phyloP scores from a whole-genome alignment of 2,888 invertebrate species.

The Pheosia tremula region DNA sequence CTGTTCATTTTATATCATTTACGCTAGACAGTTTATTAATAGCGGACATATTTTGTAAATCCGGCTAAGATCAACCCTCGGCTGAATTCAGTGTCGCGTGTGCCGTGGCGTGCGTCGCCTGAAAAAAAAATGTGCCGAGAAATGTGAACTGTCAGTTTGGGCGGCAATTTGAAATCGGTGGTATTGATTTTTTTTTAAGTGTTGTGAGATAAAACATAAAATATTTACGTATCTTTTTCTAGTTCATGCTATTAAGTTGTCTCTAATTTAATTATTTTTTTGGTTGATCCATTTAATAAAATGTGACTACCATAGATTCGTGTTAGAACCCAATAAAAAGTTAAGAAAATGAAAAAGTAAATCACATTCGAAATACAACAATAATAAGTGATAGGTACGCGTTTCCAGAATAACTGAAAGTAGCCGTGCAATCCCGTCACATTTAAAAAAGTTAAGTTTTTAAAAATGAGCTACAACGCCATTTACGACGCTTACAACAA shows the following conservation, averaged over 20 bases:
- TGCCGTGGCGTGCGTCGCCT: constrained; percentile 69
- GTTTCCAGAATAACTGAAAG: too few relatives aligned
- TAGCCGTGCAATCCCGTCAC: too few relatives aligned
- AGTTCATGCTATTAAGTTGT: too few relatives aligned
- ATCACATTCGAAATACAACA: too few relatives aligned
- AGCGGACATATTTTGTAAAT: constrained; percentile 79
- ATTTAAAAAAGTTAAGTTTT: background rate
- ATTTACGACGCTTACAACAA: constrained; percentile 59
- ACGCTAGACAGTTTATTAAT: constrained; percentile 78
- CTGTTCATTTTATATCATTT: constrained; percentile 20
- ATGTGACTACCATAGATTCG: too few relatives aligned
- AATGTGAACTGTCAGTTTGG: constrained; percentile 47
- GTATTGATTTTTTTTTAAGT: background rate
- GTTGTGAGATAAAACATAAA: too few relatives aligned
- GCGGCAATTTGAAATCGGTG: constrained; percentile 23
- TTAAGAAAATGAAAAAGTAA: too few relatives aligned
- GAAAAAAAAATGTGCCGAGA: constrained; percentile 56
- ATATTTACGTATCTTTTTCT: too few relatives aligned
- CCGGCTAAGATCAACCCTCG: constrained; percentile 67
- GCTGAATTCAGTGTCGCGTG: constrained; percentile 71
- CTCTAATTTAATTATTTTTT: too few relatives aligned
- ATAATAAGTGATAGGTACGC: too few relatives aligned
- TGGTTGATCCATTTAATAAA: too few relatives aligned
- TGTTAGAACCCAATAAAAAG: too few relatives aligned
- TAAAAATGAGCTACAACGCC: constrained; percentile 63